A percentile compares a stretch with the other conserved stretches of the same genome.
phyloP scores from a whole-genome alignment of 92 coral and sea anemone species.

The Siderastrea siderea region DNA sequence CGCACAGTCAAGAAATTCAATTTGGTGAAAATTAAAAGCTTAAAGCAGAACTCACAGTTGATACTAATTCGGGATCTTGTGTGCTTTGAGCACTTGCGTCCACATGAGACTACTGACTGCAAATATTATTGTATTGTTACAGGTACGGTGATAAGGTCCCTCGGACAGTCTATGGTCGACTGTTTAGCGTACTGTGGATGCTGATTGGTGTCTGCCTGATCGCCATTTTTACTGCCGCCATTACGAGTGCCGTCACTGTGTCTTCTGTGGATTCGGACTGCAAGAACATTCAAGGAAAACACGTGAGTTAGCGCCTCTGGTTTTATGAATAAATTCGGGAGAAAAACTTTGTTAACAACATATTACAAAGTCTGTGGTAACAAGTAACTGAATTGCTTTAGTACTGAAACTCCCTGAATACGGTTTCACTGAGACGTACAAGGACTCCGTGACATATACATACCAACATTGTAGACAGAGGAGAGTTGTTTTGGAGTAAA shows the following conservation, averaged over 20 bases:
- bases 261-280: constrained; percentile 78
- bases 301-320: constrained; percentile 41
- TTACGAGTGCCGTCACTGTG: constrained; percentile 86
- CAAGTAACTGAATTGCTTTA: no score
- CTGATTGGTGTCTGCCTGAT: constrained; percentile 75
- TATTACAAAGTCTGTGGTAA: not conserved
- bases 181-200: constrained; percentile 78
- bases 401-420: no score
- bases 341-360: not conserved
- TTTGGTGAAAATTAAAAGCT: no score
- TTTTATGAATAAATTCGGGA: not conserved
- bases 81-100: no score
- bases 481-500: no score
- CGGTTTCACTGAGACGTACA: no score
- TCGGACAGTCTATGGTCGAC: constrained; percentile 68
- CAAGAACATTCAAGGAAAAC: constrained; percentile 70
- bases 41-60: no score
- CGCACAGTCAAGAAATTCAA: no score
- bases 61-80: no score
- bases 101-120: not conserved
- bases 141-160: constrained; percentile 90
- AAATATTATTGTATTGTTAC: constrained; percentile 6
- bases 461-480: no score
- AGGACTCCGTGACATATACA: no score
- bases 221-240: constrained; percentile 80